Conservation (phyloP, 2,888 invertebrate genomes). For the Oscheius sp. region DNA sequence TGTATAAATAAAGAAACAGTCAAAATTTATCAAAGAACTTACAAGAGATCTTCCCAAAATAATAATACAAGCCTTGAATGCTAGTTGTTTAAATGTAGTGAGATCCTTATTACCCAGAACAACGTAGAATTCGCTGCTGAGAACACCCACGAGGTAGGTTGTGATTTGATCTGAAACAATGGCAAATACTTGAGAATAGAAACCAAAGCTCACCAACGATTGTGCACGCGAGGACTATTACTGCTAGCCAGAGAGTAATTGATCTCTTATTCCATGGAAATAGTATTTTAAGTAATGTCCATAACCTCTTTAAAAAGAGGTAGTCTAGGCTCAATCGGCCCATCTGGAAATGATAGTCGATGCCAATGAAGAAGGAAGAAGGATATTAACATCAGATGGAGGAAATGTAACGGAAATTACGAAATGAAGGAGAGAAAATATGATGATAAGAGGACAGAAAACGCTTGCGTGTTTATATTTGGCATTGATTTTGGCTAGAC, state of each 20-base stretch:
- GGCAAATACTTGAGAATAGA: neutral
- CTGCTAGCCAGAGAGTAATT: conserved; percentile 72
- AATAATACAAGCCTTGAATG: conserved; percentile 73
- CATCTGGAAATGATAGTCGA: conserved; percentile 39
- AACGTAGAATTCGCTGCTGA: conserved; percentile 77
- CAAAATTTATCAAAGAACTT: conserved; percentile 45
- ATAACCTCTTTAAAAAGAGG: conserved; percentile 74
- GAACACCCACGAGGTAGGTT: conserved; percentile 77
- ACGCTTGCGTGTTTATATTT: no score
- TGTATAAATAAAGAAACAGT: conserved; percentile 60
- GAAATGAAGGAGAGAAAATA: neutral
- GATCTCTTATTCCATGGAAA: conserved; percentile 73
- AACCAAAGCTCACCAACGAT: conserved; percentile 70
- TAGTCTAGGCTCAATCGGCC: conserved; percentile 73
- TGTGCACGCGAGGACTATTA: conserved; percentile 72
- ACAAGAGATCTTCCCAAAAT: conserved; percentile 71
- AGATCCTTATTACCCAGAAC: conserved; percentile 75
- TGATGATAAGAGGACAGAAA: no score
- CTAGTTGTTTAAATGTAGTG: conserved; percentile 73
- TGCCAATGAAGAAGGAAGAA: neutral
- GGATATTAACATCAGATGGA: neutral
- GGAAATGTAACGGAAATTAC: neutral
- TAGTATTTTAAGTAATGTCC: conserved; percentile 72
- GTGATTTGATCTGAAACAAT: conserved; percentile 76
- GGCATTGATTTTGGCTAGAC: no score